These are phyloP conservation scores for Drosophila suboccidentalis DNA, from an alignment of 2,888 invertebrate species.

Conservation along the genomic window DNA sequence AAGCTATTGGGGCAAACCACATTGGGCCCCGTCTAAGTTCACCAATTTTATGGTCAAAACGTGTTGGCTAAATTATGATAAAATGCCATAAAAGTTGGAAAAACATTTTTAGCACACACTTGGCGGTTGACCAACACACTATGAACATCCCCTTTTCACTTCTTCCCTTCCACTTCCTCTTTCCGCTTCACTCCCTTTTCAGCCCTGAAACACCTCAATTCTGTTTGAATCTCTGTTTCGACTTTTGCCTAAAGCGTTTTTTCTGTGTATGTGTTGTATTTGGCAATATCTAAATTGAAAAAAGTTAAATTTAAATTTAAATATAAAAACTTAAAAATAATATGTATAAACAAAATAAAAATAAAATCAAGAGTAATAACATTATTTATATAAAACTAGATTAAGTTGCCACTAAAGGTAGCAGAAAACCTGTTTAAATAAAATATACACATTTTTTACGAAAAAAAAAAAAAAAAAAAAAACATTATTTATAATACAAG, in stretches of 20 bases:
- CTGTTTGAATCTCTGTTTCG: constrained; percentile 2
- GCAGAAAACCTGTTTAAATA: no score
- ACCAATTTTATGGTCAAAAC: constrained; percentile 70
- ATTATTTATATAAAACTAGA: no score
- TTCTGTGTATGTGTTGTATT: neutral
- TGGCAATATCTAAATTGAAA: constrained; percentile 30
- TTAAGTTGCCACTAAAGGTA: no score
- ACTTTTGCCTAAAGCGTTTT: neutral
- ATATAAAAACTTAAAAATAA: no score
- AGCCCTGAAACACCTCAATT: constrained; percentile 24
- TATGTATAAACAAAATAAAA: no score
- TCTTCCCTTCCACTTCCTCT: neutral
- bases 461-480: no score
- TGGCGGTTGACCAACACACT: constrained; percentile 46
- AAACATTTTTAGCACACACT: constrained; percentile 70
- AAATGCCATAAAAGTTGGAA: constrained; percentile 65
- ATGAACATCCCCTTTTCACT: neutral
- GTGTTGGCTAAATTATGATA: constrained; percentile 75
- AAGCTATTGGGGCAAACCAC: constrained; percentile 1
- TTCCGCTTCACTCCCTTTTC: no score
- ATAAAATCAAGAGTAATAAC: no score
- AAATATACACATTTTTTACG: no score
- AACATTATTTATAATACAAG: no score
- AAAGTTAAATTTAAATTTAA: no score
- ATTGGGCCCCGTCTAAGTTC: constrained; percentile 21